Evolutionary conservation across 2,113 vertebrate genomes (phyloP).

Genomic region (Larimichthys crocea): DNA sequence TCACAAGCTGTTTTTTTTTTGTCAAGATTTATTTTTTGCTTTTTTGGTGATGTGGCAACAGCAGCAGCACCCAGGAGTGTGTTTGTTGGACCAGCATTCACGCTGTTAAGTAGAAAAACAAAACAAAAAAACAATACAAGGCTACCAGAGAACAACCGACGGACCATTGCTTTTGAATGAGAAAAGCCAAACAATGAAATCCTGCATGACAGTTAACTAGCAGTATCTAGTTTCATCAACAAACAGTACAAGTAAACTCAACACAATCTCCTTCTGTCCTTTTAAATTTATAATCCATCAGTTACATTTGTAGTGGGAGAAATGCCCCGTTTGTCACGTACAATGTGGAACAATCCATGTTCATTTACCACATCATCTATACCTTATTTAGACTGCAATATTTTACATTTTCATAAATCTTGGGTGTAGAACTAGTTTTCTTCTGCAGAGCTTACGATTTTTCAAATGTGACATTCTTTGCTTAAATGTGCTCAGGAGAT

Average conservation of each 20-base stretch:
- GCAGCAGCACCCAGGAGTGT: constrained; percentile 53
- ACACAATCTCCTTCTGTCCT: constrained; percentile 25
- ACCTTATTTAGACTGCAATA: constrained; percentile 38
- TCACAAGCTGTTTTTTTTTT: constrained; percentile 2
- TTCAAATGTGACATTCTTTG: constrained; percentile 52
- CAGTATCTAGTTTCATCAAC: constrained; percentile 57
- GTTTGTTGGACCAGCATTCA: constrained; percentile 65
- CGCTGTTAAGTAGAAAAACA: constrained; percentile 69
- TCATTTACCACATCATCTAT: constrained; percentile 33
- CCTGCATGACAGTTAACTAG: constrained; percentile 73
- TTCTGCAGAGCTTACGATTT: constrained; percentile 29
- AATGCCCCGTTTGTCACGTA: constrained; percentile 48
- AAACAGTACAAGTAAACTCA: constrained; percentile 58
- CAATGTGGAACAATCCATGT: constrained; percentile 48
- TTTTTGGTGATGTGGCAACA: constrained; percentile 60
- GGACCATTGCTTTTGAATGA: constrained; percentile 62
- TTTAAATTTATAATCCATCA: constrained; percentile 49
- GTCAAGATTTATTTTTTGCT: constrained; percentile 65
- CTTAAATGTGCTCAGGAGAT: constrained; percentile 40
- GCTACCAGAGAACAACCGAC: constrained; percentile 64
- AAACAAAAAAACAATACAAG: constrained; percentile 62
- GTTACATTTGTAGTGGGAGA: constrained; percentile 39
- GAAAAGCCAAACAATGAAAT: constrained; percentile 74
- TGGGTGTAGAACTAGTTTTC: constrained; percentile 29
- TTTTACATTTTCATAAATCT: constrained; percentile 47